Evolutionary conservation across 2,113 vertebrate species (phyloP).

Genomic region (Cynopterus brachyotis): DNA sequence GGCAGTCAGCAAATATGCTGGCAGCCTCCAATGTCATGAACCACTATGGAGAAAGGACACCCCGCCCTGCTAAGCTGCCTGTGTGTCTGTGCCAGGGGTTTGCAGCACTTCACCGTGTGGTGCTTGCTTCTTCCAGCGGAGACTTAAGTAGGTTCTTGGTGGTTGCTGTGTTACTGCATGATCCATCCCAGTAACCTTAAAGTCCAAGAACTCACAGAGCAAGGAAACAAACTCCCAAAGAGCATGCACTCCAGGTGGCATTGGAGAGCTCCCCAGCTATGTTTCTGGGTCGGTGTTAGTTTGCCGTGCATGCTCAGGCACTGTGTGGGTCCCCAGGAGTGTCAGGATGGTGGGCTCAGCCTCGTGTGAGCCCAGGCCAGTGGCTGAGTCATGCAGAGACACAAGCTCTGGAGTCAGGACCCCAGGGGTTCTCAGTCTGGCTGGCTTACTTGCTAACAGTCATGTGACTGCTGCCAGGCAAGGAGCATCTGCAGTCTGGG

Average conservation of each 20-base stretch:
- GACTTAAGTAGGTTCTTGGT: neutral
- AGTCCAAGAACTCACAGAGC: neutral
- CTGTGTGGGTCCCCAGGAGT: too few species aligned
- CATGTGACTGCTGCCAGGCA: neutral
- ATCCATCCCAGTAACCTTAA: neutral
- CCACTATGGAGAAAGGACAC: neutral
- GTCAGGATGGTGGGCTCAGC: neutral
- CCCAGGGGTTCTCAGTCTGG: neutral
- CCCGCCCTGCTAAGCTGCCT: neutral
- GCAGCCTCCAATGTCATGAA: neutral
- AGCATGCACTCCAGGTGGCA: neutral
- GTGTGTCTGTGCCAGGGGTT: neutral
- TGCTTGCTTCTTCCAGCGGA: neutral
- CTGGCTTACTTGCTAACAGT: neutral
- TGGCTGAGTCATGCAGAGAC: neutral
- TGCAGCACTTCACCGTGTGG: neutral
- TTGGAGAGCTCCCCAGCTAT: neutral
- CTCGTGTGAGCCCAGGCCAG: neutral
- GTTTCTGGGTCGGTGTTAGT: neutral
- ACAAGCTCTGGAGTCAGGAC: neutral
- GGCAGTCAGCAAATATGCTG: neutral
- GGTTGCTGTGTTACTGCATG: neutral
- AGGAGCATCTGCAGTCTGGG: neutral
- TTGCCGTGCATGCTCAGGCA: neutral
- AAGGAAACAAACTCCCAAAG: neutral